Evolutionary conservation across 2,797 vertebrate genomes (phyloP).

Genomic region (Coranthus polyacanthus): DNA sequence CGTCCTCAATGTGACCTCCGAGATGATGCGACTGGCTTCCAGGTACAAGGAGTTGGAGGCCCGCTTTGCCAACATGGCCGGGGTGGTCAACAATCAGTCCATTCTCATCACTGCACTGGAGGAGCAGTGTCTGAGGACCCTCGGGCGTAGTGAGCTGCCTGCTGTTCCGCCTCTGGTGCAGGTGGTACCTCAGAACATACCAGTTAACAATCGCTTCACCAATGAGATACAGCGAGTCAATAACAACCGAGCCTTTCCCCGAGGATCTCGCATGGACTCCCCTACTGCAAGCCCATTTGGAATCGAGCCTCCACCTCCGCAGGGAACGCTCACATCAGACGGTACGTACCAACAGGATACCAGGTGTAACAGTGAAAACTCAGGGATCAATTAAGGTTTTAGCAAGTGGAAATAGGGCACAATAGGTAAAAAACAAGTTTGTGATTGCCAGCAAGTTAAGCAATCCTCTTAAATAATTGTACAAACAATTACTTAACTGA

Average conservation of each 20-base stretch:
- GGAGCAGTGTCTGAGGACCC: slow-evolving; percentile 92
- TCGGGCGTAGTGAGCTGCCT: slow-evolving; percentile 88
- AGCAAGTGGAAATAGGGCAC: background rate
- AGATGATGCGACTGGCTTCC: slow-evolving; percentile 94
- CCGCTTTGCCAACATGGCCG: slow-evolving; percentile 90
- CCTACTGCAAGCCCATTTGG: slow-evolving; percentile 91
- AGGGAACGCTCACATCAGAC: slow-evolving; percentile 91
- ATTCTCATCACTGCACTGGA: slow-evolving; percentile 91
- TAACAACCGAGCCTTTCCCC: slow-evolving; percentile 87
- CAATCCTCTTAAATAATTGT: slow-evolving; percentile 12
- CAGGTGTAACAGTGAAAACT: background rate
- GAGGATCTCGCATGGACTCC: slow-evolving; percentile 86
- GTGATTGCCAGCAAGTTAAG: background rate
- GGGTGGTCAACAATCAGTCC: slow-evolving; percentile 98
- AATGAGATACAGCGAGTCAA: slow-evolving; percentile 97
- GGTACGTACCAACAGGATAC: slow-evolving; percentile 79
- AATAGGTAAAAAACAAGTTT: background rate
- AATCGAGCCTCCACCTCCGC: slow-evolving; percentile 87
- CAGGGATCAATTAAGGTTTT: background rate
- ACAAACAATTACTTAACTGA: slow-evolving; percentile 4
- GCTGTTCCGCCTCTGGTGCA: slow-evolving; percentile 94
- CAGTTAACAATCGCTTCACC: slow-evolving; percentile 89
- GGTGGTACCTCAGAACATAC: slow-evolving; percentile 93
- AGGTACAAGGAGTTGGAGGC: slow-evolving; percentile 94
- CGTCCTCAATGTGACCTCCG: slow-evolving; percentile 95